phyloP scores from a whole-genome alignment of 2,888 invertebrate genomes.

The Cenopis cana region DNA sequence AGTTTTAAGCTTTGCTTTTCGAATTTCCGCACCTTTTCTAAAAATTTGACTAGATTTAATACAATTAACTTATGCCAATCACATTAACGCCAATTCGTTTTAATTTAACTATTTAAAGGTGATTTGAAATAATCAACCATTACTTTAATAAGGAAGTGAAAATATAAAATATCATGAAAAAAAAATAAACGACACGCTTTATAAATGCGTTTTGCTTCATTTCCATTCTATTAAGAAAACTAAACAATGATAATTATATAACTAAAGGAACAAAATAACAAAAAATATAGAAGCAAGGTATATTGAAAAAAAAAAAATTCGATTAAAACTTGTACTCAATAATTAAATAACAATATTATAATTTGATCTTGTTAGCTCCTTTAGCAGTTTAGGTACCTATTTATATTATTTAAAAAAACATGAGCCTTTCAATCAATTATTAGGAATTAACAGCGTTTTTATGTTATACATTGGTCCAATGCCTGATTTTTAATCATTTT shows the following conservation, averaged over 20 bases:
- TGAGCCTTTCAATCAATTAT: conserved; percentile 65
- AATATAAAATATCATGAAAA: conserved; percentile 70
- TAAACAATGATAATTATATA: conserved; percentile 79
- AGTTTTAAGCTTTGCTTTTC: conserved; percentile 69
- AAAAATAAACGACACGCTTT: conserved; percentile 69
- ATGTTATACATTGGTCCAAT: conserved; percentile 78
- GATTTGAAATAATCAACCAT: conserved; percentile 63
- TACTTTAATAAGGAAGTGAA: conserved; percentile 77
- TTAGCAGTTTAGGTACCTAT: conserved; percentile 63
- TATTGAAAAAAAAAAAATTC: conserved; percentile 80
- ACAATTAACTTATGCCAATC: conserved; percentile 75
- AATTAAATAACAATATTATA: conserved; percentile 85
- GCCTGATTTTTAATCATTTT: conserved; percentile 58
- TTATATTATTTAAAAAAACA: conserved; percentile 66
- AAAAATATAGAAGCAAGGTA: conserved; percentile 81
- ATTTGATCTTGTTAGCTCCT: conserved; percentile 82
- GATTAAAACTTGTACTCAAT: conserved; percentile 84
- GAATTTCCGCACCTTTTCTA: conserved; percentile 61
- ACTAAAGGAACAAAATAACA: conserved; percentile 84
- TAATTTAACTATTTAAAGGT: conserved; percentile 53
- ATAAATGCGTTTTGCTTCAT: conserved; percentile 64
- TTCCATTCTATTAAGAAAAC: conserved; percentile 70
- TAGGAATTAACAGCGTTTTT: conserved; percentile 69
- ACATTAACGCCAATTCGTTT: conserved; percentile 67
- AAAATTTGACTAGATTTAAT: conserved; percentile 84